Evolutionary conservation across 2,797 vertebrate genomes (phyloP).

Genomic region (Myotis pilosus): DNA sequence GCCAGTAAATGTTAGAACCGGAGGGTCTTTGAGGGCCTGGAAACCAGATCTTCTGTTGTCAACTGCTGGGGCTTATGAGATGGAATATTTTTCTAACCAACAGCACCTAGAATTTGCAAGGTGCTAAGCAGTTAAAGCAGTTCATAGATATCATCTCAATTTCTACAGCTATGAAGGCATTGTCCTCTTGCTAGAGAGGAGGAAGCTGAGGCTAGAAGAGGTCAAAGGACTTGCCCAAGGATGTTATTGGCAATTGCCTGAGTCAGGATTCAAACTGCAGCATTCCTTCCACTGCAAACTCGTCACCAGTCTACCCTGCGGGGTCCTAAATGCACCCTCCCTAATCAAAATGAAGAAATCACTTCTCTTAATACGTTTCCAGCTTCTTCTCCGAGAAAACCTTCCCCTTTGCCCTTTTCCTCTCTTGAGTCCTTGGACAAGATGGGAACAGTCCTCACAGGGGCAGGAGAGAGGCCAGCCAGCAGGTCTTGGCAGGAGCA

Average conservation of each 20-base stretch:
- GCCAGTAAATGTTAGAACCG: not conserved
- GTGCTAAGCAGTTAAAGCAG: not conserved
- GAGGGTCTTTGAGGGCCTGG: not conserved
- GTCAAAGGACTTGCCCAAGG: not conserved
- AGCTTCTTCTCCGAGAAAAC: not conserved
- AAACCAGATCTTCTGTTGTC: not conserved
- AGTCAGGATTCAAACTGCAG: not conserved
- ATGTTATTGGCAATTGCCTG: not conserved
- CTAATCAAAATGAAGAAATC: not conserved
- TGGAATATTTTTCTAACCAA: not conserved
- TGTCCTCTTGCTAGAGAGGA: not conserved
- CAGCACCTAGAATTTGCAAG: not conserved
- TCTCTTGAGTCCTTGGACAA: not conserved
- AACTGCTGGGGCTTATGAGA: not conserved
- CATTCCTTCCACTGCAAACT: not conserved
- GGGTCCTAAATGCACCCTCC: not conserved
- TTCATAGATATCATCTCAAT: not conserved
- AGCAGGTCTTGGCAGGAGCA: constrained; percentile 31
- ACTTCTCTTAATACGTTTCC: not conserved
- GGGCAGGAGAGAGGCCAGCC: not conserved
- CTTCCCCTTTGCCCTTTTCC: not conserved
- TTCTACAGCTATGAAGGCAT: not conserved
- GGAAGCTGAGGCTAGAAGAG: not conserved
- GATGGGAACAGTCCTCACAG: not conserved
- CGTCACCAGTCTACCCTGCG: not conserved